phyloP scores from a whole-genome alignment of 2,797 vertebrate genomes.

The Oceanodroma leucorhoa region DNA sequence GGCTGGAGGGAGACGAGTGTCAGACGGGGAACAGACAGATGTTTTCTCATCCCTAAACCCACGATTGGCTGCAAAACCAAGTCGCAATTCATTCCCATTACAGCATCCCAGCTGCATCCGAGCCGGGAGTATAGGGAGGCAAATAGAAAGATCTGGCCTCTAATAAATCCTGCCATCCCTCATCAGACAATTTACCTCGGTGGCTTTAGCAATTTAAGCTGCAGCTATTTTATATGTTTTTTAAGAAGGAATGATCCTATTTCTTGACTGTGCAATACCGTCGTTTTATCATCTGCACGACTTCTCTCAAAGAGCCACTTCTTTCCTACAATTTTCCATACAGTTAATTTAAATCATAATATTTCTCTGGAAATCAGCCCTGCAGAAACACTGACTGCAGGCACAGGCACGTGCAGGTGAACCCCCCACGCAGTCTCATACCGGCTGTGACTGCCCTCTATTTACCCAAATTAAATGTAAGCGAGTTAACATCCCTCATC shows the following conservation, averaged over 20 bases:
- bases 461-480: background rate
- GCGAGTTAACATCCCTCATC: background rate
- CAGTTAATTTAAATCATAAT: background rate
- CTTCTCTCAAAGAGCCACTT: background rate
- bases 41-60: background rate
- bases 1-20: background rate
- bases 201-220: background rate
- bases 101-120: background rate
- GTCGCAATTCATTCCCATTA: background rate
- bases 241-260: background rate
- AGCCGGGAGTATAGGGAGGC: background rate
- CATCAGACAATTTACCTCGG: background rate
- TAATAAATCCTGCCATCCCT: background rate
- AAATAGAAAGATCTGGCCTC: background rate
- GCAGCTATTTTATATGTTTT: background rate
- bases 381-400: background rate
- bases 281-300: background rate
- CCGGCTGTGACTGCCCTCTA: background rate
- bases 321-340: background rate
- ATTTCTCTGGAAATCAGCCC: background rate
- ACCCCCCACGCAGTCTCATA: rapidly evolving
- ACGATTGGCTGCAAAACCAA: background rate
- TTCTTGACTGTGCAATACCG: background rate
- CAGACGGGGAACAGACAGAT: background rate
- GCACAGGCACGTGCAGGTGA: background rate